Base-by-base conservation (phyloP, 2,888 invertebrate genomes). In the Drosophila siamana region DNA sequence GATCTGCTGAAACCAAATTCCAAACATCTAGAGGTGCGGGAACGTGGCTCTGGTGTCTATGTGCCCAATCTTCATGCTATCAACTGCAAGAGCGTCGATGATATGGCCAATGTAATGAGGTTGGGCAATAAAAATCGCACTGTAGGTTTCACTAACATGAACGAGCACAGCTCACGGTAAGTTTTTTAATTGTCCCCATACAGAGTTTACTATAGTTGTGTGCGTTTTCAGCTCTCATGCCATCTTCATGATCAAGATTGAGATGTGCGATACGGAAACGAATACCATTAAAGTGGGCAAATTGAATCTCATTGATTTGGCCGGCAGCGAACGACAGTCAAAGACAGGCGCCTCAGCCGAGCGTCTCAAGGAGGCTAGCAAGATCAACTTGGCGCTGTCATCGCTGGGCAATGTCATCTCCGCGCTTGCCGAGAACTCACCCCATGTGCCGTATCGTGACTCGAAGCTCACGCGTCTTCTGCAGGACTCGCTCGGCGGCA, bases 351-450 rank as follows among this genome's bases (percentile, higher is more conserved):
- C 99, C n/a, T 95, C 96, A 15, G 98, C 98, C 2, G 97, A 98
- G 81, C 94, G 99, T 50, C 93, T 98, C 67, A 97, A 98, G 82
- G 99, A 99, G 93, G 99, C 99, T 2, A 97, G 98, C 76, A 98
- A 99, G 93, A 99, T 99, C 90, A 99, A 99, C 93, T 94, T 98
- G 91, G 98, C 98, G 38, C 93, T 99, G 9, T 98, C 98, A 48
- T 98, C 98, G n/a, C 94, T 99, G 76, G 99, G 99, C 15, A 99
- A 99, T 93, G 99, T 99, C 38, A 99, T 99, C 89, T 98, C 98
- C 36, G 99, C 99, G 4, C 93, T 99, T 72, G 98, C 98, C 51
- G 98, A 98, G 88, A 97, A 96, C 92, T 97, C 97, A 59, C 96
- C 97, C 0, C 99, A 99, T 91, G 97, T 99, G 86, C 99, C 99